Percentiles rank a stretch among this genome's conserved stretches.
These are phyloP conservation scores for Coluber constrictor DNA, from an alignment of 2,797 vertebrate species.

Conservation along the genomic window DNA sequence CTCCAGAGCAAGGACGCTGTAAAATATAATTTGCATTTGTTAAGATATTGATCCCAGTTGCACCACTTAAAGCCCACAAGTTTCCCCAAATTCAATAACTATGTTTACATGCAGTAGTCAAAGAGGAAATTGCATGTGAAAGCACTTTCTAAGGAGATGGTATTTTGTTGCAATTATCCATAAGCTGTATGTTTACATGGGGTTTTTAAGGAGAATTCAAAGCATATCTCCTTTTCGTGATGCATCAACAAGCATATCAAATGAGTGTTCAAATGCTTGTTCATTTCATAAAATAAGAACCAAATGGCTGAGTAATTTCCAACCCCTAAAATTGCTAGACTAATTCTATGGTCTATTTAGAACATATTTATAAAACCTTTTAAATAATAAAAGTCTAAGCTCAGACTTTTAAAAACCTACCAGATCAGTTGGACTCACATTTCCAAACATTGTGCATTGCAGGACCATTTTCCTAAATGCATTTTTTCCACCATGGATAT, in stretches of 20 bases:
- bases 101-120: slow-evolving; percentile 80
- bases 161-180: slow-evolving; percentile 79
- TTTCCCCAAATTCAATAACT: slow-evolving; percentile 74
- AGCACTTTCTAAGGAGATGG: slow-evolving; percentile 74
- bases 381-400: slow-evolving; percentile 73
- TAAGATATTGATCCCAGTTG: slow-evolving; percentile 56
- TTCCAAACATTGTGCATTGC: slow-evolving; percentile 60
- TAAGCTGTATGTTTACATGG: slow-evolving; percentile 86
- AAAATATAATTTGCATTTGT: slow-evolving; percentile 41
- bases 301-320: slow-evolving; percentile 79
- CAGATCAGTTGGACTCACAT: slow-evolving; percentile 58
- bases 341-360: slow-evolving; percentile 76
- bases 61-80: slow-evolving; percentile 60
- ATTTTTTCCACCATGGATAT: background rate
- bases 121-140: slow-evolving; percentile 78
- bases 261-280: slow-evolving; percentile 72
- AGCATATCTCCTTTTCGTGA: slow-evolving; percentile 79
- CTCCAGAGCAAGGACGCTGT: slow-evolving; percentile 39
- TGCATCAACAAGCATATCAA: slow-evolving; percentile 82
- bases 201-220: slow-evolving; percentile 81
- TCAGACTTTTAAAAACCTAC: slow-evolving; percentile 46
- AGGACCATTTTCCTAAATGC: slow-evolving; percentile 35
- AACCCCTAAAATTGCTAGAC: slow-evolving; percentile 60
- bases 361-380: slow-evolving; percentile 74
- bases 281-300: slow-evolving; percentile 74